Conservation (phyloP, 1,140 invertebrate species). For the Hyles vespertilio region DNA sequence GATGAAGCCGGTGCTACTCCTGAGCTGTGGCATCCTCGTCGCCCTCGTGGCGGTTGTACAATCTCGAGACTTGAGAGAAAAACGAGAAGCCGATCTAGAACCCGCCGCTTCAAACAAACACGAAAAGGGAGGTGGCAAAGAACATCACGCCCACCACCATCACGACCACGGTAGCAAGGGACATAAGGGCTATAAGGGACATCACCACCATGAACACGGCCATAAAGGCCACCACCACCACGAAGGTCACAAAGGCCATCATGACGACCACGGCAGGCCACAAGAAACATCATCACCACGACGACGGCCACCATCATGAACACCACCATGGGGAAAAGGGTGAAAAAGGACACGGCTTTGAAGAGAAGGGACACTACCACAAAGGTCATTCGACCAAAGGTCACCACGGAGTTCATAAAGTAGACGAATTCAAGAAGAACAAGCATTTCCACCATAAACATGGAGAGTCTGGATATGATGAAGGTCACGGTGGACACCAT, state of each 20-base stretch:
- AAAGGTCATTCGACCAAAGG: conserved; percentile 87
- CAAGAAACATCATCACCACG: conserved; percentile 85
- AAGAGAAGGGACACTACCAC: conserved; percentile 80
- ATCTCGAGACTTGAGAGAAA: conserved; percentile 42
- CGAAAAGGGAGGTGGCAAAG: conserved; percentile 64
- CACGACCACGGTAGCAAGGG: conserved; percentile 74
- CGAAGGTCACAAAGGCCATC: conserved; percentile 81
- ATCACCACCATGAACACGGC: conserved; percentile 81
- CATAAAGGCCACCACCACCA: conserved; percentile 84
- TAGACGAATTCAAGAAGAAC: conserved; percentile 80
- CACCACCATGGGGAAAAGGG: conserved; percentile 82
- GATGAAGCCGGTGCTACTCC: conserved; percentile 43
- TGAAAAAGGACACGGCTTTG: conserved; percentile 78
- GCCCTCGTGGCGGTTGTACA: conserved; percentile 34
- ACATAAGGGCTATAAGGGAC: conserved; percentile 75
- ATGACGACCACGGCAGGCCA: conserved; percentile 83
- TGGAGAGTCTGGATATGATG: conserved; percentile 82
- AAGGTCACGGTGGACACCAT: conserved; percentile 79
- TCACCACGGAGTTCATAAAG: conserved; percentile 84
- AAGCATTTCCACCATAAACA: conserved; percentile 83
- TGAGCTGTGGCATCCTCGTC: conserved; percentile 35
- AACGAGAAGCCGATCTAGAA: conserved; percentile 48
- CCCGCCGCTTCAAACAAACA: conserved; percentile 53
- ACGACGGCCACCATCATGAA: conserved; percentile 83
- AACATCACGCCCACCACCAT: conserved; percentile 68